A percentile compares a stretch with the other conserved stretches of the same genome.
phyloP scores from a whole-genome alignment of 2,888 invertebrate species.

The Atethmia centrago region DNA sequence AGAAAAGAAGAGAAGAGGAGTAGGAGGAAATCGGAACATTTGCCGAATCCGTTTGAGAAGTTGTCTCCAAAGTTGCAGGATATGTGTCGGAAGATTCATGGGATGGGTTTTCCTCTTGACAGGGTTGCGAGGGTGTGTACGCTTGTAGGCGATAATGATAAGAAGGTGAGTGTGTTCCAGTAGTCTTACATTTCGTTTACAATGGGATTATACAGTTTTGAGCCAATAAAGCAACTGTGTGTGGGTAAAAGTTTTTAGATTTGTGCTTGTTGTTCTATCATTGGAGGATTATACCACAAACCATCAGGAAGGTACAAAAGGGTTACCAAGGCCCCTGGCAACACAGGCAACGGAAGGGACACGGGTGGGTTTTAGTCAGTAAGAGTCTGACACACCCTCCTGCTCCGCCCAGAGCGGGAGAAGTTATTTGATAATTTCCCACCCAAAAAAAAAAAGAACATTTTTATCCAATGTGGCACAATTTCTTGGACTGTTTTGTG shows the following conservation, averaged over 20 bases:
- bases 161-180: constrained; percentile 92
- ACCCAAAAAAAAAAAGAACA: no score
- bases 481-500: no score
- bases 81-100: constrained; percentile 93
- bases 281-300: background rate
- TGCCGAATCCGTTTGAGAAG: constrained; percentile 84
- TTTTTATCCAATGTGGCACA: background rate
- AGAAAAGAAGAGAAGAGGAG: constrained; percentile 75
- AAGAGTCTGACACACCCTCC: no score
- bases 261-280: background rate
- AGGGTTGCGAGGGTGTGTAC: constrained; percentile 95
- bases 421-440: no score
- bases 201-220: background rate
- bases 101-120: constrained; percentile 97
- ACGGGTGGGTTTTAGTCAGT: no score
- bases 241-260: background rate
- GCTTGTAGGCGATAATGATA: constrained; percentile 94
- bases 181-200: background rate
- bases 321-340: no score
- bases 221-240: background rate
- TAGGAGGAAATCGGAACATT: constrained; percentile 76
- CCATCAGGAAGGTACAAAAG: no score
- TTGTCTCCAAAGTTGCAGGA: constrained; percentile 90
- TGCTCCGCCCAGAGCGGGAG: no score
- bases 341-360: no score